Percentiles rank a stretch among this genome's conserved stretches.
These are phyloP conservation scores for Cyanistes caeruleus DNA, from an alignment of 2,113 vertebrate species.

Conservation along the genomic window DNA sequence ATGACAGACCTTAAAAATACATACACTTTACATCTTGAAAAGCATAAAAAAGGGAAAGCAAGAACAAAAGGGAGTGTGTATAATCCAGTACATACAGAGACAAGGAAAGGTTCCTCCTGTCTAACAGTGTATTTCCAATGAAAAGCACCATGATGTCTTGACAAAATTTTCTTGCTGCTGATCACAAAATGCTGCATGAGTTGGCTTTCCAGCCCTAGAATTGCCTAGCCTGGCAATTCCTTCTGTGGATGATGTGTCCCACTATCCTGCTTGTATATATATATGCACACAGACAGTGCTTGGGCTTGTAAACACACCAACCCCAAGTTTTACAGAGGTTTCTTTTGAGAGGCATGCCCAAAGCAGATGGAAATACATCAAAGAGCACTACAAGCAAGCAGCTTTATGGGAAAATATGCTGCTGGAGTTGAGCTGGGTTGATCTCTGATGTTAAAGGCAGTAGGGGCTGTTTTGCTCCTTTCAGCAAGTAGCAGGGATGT, in stretches of 20 bases:
- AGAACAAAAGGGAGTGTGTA: background rate
- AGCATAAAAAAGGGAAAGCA: background rate
- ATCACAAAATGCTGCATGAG: background rate
- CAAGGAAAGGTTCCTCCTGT: background rate
- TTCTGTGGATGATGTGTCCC: background rate
- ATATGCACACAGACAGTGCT: fast-evolving
- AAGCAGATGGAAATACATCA: background rate
- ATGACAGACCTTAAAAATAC: background rate
- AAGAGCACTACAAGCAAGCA: background rate
- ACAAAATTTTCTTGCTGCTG: background rate
- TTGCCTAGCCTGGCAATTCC: background rate
- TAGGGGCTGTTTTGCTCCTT: background rate
- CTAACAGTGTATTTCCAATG: background rate
- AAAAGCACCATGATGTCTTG: background rate
- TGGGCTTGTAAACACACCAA: background rate
- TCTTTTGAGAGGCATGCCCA: background rate
- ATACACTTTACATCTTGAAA: background rate
- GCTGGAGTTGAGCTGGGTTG: background rate
- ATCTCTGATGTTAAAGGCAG: background rate
- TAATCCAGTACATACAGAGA: background rate
- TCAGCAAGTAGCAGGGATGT: background rate
- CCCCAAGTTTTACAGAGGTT: background rate
- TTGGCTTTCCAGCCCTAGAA: background rate
- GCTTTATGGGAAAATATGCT: background rate
- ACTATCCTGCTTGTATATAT: fast-evolving